Evolutionary conservation across 2,797 vertebrate genomes (phyloP), one percentile per base, ranked within the genome.

Genomic region (Pipistrellus kuhlii): DNA sequence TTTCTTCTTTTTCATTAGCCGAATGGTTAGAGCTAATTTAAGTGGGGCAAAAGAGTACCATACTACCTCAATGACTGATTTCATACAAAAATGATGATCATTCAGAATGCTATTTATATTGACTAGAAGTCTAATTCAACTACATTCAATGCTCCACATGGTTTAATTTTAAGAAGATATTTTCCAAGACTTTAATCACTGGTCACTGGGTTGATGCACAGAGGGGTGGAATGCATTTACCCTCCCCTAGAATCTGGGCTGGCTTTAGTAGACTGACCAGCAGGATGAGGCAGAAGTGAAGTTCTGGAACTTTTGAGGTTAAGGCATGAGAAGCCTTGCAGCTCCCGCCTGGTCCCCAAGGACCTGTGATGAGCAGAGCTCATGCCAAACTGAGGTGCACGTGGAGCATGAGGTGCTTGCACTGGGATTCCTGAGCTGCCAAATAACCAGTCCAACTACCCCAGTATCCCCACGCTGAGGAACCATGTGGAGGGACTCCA

Each of bases 181-280:
- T 94, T 91, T 71, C 41, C 30, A 75, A 95, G 51, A 48, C 85
- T 88, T 85, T 81, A 85, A 81, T 92, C 80, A 90, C 48, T 57
- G 84, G 44, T 8, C 44, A 44, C 44, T 44, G 44, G 44, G 9
- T 44, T 44, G 44, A 44, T 44, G 44, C 44, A 44, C 9, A 44
- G 9, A 44, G 44, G 44, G 44, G 44, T 44, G 44, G 44, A 44
- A 44, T 44, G 44, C 44, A 44, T 9, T 44, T 44, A 44, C 44
- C 44, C 44, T 44, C 44, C 44, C 44, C 2, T 44, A 44, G 44
- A 44, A 44, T 44, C 44, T 44, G 44, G 44, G 44, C 44, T 44
- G 3, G 53, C 30, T 82, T 82, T 82, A 77, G 77, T 14, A 55
- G 71, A 38, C 4, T 48, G 44, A 77, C 18, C 6, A 48, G 71